Evolutionary conservation across 2,113 vertebrate genomes (phyloP).

Genomic region (Lichenostomus cassidix): DNA sequence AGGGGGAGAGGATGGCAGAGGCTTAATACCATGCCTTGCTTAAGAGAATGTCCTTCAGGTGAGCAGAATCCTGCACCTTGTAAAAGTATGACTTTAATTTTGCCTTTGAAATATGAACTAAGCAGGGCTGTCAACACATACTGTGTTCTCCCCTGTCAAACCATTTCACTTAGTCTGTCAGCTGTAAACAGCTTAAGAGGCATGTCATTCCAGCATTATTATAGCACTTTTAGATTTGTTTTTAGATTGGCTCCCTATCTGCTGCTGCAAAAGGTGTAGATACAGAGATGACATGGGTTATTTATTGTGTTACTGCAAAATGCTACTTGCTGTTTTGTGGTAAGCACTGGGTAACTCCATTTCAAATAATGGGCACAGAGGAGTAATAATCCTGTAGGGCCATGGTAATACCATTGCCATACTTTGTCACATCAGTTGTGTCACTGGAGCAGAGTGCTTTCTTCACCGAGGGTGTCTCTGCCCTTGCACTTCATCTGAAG

Average conservation of each 20-base stretch:
- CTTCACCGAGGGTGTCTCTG: background rate
- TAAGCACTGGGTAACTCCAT: constrained; percentile 41
- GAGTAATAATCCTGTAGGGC: constrained; percentile 39
- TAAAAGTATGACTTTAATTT: constrained; percentile 71
- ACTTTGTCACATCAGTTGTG: background rate
- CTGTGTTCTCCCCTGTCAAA: constrained; percentile 64
- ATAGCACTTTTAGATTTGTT: constrained; percentile 67
- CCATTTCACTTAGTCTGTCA: constrained; percentile 66
- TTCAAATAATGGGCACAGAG: constrained; percentile 19
- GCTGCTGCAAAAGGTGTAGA: constrained; percentile 50
- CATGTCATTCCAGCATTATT: constrained; percentile 69
- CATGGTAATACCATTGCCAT: constrained; percentile 10
- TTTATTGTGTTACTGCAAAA: constrained; percentile 69
- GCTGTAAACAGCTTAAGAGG: constrained; percentile 74
- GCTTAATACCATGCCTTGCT: constrained; percentile 37
- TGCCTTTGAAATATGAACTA: constrained; percentile 69
- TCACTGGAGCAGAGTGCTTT: background rate
- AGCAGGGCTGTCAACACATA: constrained; percentile 57
- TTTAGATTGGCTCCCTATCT: constrained; percentile 63
- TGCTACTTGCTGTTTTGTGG: constrained; percentile 39
- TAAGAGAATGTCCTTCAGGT: constrained; percentile 61
- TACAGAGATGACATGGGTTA: constrained; percentile 61
- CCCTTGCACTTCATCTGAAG: background rate
- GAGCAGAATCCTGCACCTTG: constrained; percentile 39
- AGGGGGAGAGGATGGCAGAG: background rate